These are phyloP conservation scores for Erpobdella octoculata DNA, from an alignment of 2,888 invertebrate genomes.

Conservation along the genomic window DNA sequence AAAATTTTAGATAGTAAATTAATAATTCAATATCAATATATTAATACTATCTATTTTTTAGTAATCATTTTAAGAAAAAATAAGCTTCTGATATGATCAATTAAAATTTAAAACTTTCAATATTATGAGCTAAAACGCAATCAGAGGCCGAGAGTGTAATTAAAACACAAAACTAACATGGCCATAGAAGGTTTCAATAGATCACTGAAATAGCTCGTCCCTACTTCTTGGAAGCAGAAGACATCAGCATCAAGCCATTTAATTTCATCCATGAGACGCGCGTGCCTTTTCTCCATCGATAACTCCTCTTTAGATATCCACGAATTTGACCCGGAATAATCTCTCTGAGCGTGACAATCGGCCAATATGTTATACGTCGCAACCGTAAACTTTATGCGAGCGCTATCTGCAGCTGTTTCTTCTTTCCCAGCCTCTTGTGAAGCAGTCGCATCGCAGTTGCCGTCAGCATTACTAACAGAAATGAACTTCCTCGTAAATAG, in stretches of 20 bases:
- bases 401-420: too few relatives aligned
- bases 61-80: too few relatives aligned
- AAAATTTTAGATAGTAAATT: background rate
- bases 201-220: slow-evolving; percentile 41
- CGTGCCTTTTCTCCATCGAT: slow-evolving; percentile 42
- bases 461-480: too few relatives aligned
- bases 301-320: slow-evolving; percentile 39
- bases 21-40: too few relatives aligned
- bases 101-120: too few relatives aligned
- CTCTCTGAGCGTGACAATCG: slow-evolving; percentile 45
- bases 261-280: slow-evolving; percentile 45
- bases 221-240: slow-evolving; percentile 51
- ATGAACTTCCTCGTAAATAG: too few relatives aligned
- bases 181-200: slow-evolving; percentile 41
- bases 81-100: too few relatives aligned
- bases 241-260: slow-evolving; percentile 46
- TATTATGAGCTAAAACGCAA: too few relatives aligned
- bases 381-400: slow-evolving; percentile 40
- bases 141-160: too few relatives aligned
- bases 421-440: too few relatives aligned
- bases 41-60: too few relatives aligned
- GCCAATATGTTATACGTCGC: slow-evolving; percentile 50
- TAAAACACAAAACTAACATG: slow-evolving; percentile 38
- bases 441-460: too few relatives aligned
- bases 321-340: slow-evolving; percentile 38